phyloP scores from a whole-genome alignment of 2,113 vertebrate species.

The Phylloscopus whistleri region DNA sequence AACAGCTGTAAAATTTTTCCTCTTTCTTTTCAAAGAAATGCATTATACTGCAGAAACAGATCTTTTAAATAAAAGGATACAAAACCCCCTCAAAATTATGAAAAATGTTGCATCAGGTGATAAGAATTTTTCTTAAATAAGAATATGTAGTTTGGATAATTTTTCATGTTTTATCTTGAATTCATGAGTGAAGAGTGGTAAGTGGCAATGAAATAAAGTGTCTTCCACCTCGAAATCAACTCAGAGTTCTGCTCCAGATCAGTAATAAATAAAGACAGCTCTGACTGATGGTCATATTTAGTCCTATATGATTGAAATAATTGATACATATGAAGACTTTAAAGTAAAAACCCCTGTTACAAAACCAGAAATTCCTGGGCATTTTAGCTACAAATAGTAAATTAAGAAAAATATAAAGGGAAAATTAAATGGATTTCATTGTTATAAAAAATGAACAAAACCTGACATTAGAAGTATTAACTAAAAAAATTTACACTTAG shows the following conservation, averaged over 20 bases:
- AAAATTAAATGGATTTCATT: not conserved
- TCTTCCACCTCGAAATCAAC: not conserved
- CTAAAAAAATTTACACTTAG: not conserved
- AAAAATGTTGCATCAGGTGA: not conserved
- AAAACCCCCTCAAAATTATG: not conserved
- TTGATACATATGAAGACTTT: not conserved
- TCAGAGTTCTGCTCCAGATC: not conserved
- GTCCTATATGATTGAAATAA: not conserved
- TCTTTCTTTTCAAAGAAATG: not conserved
- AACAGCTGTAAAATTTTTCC: constrained; percentile 31
- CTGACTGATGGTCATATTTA: not conserved
- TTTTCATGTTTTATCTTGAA: not conserved
- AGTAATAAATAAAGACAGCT: not conserved
- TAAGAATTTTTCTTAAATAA: not conserved
- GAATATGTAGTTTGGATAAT: not conserved
- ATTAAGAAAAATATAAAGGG: not conserved
- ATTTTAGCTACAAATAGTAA: not conserved
- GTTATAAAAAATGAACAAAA: not conserved
- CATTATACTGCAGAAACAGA: not conserved
- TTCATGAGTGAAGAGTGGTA: not conserved
- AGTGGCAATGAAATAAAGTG: not conserved
- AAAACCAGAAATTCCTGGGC: not conserved
- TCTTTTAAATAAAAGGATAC: not conserved
- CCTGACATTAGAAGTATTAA: not conserved
- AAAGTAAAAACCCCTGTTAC: not conserved